These are phyloP conservation scores for Bujurquina vittata DNA, from an alignment of 2,113 vertebrate genomes.

Conservation along the genomic window DNA sequence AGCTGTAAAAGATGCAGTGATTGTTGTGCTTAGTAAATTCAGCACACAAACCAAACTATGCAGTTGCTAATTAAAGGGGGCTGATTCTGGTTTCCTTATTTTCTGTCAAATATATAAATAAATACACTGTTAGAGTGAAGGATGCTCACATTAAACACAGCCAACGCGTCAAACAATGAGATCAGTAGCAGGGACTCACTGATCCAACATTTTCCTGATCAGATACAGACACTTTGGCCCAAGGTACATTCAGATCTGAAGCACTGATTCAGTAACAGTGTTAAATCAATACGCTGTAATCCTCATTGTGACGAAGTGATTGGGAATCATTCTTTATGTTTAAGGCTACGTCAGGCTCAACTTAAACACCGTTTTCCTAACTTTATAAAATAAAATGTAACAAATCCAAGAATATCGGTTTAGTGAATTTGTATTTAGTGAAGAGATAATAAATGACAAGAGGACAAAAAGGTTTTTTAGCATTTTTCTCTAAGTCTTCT, in stretches of 20 bases:
- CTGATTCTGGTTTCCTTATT: neutral
- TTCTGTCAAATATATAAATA: neutral
- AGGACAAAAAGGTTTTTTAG: too few relatives aligned
- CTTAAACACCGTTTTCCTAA: too few relatives aligned
- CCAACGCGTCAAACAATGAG: neutral
- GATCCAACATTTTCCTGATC: neutral
- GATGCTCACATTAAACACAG: too few relatives aligned
- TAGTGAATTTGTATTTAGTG: too few relatives aligned
- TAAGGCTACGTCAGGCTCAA: too few relatives aligned
- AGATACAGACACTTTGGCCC: neutral
- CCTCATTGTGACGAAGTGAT: too few relatives aligned
- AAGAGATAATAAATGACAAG: too few relatives aligned
- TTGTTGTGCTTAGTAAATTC: neutral
- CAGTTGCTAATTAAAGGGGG: neutral
- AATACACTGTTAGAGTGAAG: neutral
- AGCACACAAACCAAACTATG: neutral
- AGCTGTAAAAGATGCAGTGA: rapidly evolving
- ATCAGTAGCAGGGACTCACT: neutral
- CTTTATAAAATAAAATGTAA: too few relatives aligned
- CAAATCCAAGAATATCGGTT: too few relatives aligned
- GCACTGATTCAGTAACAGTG: neutral
- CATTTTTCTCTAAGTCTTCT: too few relatives aligned
- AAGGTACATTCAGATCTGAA: neutral
- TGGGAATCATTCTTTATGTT: too few relatives aligned
- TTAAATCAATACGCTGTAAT: too few relatives aligned